These are phyloP conservation scores for Lasioglossum oenotherae DNA, from an alignment of 2,888 invertebrate species.

Conservation along the genomic window DNA sequence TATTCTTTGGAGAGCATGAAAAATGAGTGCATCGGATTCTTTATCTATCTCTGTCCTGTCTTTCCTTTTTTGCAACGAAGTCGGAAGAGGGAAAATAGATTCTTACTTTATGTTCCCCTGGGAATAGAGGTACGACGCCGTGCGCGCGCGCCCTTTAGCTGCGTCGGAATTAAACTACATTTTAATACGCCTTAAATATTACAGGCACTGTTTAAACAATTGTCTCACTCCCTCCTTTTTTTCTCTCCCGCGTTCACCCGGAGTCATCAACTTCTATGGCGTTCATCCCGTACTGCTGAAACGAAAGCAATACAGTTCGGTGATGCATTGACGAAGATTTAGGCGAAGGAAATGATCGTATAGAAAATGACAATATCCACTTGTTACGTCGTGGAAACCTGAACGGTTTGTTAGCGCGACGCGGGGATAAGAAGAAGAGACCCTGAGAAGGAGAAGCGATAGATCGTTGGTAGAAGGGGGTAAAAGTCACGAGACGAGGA, in stretches of 20 bases:
- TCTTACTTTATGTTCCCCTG: not conserved
- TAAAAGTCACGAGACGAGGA: conserved; percentile 43
- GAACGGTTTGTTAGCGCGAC: conserved; percentile 36
- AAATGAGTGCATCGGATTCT: not conserved
- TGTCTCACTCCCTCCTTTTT: not conserved
- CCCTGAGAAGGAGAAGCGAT: not conserved
- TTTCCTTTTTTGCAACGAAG: not conserved
- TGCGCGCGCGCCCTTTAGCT: not conserved
- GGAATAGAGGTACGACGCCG: not conserved
- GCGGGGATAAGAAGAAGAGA: conserved; percentile 16
- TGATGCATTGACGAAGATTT: conserved; percentile 5
- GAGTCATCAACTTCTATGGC: not conserved
- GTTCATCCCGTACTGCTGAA: not conserved
- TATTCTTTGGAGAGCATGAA: not conserved
- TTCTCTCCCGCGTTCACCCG: not conserved
- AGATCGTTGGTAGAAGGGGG: conserved; percentile 7
- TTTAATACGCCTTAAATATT: not conserved
- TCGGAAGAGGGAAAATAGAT: not conserved
- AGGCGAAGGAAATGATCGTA: conserved; percentile 38
- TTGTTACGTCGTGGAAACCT: conserved; percentile 72
- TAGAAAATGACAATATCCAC: conserved; percentile 75
- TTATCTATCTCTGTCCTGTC: not conserved
- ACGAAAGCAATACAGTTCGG: conserved; percentile 20
- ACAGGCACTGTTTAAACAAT: not conserved
- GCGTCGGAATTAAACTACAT: not conserved